These are phyloP conservation scores for Dendrolimus punctatus DNA, from an alignment of 1,140 invertebrate genomes.

Conservation along the genomic window DNA sequence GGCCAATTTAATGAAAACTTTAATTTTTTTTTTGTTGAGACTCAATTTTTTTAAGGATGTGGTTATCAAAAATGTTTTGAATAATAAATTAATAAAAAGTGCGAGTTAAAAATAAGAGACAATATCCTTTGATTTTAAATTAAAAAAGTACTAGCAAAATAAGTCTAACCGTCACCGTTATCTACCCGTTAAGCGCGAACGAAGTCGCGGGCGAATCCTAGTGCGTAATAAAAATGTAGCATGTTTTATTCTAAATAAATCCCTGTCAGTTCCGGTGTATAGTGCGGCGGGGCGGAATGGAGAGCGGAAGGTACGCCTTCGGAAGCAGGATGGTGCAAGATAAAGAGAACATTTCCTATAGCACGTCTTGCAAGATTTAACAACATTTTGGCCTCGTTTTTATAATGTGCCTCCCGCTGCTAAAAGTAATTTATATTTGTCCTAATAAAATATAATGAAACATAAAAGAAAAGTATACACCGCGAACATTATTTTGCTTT, in stretches of 20 bases:
- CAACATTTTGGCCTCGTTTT: constrained; percentile 48
- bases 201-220: constrained; percentile 7
- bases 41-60: no score
- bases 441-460: background rate
- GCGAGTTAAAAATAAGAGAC: no score
- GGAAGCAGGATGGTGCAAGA: constrained; percentile 67
- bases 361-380: constrained; percentile 60
- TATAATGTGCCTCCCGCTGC: constrained; percentile 37
- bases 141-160: no score
- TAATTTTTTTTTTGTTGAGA: no score
- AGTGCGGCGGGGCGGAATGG: constrained; percentile 45
- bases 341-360: constrained; percentile 68
- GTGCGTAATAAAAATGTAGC: constrained; percentile 27
- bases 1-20: no score
- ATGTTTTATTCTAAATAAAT: constrained; percentile 51
- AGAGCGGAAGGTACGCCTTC: constrained; percentile 48
- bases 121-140: no score
- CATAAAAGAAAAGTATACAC: no score
- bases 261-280: constrained; percentile 47
- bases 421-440: constrained; percentile 22
- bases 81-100: background rate
- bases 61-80: no score
- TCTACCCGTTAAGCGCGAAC: no score
- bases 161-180: no score
- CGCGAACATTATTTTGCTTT: background rate